Evolutionary conservation across 2,113 vertebrate genomes (phyloP), one percentile per base, ranked within the genome.

Genomic region (Ancistrus triradiatus): DNA sequence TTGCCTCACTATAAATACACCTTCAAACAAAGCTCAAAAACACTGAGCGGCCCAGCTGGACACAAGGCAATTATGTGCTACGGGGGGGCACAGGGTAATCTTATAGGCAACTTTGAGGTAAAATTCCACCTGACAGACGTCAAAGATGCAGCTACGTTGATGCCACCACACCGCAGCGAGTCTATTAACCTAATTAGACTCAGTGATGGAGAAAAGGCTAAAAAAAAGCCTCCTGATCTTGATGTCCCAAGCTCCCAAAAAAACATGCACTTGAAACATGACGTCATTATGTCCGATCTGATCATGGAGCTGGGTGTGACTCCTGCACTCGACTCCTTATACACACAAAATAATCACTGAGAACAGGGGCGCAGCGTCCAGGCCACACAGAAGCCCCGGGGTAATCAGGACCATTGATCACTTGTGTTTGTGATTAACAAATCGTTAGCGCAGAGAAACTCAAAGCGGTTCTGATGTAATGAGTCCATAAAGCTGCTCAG

Each of bases 91-190:
- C 18, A 8, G 4, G 55, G 84, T 74, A 85, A 83, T 74, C 35
- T 47, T 67, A 84, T 77, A 78, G 66, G 52, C 49, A 28, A 66
- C 49, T 27, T 44, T 35, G 47, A 37, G 42, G 33, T 70, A 77
- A 80, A 84, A 70, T 81, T 67, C 76, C 72, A 81, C 80, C 81
- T 80, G 78, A 84, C 74, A 74, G 61, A 78, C 66, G 78, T 78
- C 80, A 78, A 73, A 73, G 72, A 69, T 75, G 62, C 71, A 18
- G 69, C 62, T 53, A 62, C 46, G 65, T 22, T 47, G n/a, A 8
- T 35, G 31, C 15, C 44, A 59, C 48, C 53, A 65, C 55, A n/a
- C 25, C 50, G 38, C 37, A 25, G 40, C 56, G n/a, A n/a, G 49
- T 59, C 66, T 69, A 69, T 74, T 74, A 69, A 74, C 72, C 72